These are phyloP conservation scores for Ciconia boyciana DNA, from an alignment of 2,113 vertebrate genomes.

Conservation along the genomic window DNA sequence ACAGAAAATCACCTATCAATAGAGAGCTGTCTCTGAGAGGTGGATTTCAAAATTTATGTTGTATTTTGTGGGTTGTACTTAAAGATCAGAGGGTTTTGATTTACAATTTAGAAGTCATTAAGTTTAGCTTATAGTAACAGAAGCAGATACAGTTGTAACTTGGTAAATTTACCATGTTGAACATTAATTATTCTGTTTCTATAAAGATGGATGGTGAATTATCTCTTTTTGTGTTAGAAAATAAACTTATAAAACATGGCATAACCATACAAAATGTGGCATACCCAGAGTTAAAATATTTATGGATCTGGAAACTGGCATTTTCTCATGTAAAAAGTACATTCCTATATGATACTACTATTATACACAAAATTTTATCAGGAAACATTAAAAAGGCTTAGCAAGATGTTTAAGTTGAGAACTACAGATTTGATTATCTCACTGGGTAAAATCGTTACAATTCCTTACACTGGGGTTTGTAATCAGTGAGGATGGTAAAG, in stretches of 20 bases:
- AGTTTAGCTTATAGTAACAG: not conserved
- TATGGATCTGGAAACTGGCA: not conserved
- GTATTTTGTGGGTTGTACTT: not conserved
- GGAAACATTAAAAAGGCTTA: not conserved
- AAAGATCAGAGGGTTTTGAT: not conserved
- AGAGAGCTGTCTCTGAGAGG: not conserved
- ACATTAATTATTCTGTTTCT: not conserved
- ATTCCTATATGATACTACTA: not conserved
- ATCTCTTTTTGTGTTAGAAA: not conserved
- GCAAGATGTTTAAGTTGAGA: not conserved
- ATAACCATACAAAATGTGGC: not conserved
- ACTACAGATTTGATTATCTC: not conserved
- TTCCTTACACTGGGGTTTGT: not conserved
- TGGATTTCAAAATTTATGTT: not conserved
- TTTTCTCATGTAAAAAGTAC: not conserved
- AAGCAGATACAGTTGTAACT: not conserved
- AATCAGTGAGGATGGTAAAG: not conserved
- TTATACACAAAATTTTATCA: not conserved
- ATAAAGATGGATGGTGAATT: not conserved
- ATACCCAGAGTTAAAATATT: not conserved
- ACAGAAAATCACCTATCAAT: not conserved
- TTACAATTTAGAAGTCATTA: not conserved
- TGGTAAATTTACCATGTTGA: not conserved
- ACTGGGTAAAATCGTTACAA: not conserved
- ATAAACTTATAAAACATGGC: not conserved